Base-by-base conservation (phyloP, 2,888 invertebrate species). In the Oscheius onirici region DNA sequence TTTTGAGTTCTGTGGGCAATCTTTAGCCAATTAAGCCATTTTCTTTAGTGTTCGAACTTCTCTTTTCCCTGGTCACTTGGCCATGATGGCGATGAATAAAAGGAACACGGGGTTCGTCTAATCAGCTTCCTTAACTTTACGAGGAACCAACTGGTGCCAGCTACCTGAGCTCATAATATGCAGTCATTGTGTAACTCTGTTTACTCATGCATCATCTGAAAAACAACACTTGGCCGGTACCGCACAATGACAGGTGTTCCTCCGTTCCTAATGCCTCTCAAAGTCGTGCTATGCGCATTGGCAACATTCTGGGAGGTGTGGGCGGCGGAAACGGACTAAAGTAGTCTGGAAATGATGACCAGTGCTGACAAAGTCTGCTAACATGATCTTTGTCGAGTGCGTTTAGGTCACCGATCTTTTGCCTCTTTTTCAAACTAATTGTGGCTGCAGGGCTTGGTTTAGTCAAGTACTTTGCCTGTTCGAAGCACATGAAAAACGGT, bases 211-310 rank as follows among this genome's bases (percentile, higher is more conserved):
- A 41, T 22, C 43, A 60, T 22, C 24, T 63, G 49, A 63, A 40
- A 61, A 63, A 63, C 63, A 63, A 46, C 63, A 63, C 44, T 49
- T 49, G 60, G 49, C 44, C 22, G 44, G 46, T 61, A 43, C 46
- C 10, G 44, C 20, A 28, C 61, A 24, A 44, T 13, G 49, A 22
- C 63, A 63, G 63, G 63, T 63, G 63, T 22, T 60, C 17, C 60
- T n/a, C 24, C 54, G 22, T 34, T 34, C 34, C 34, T 8, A n/a
- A n/a, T 58, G 43, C 20, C 13, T 11, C 55, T 28, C n/a, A 28
- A 26, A 2, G 55, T 26, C 28, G n/a, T 26, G 13, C 55, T 24
- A 26, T 28, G 13, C 52, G 5, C 20, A 22, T 55, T 24, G 55
- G 55, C 55, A 55, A 26, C 28, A 55, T 55, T 55, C 24, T 20